Evolutionary conservation across 2,888 invertebrate genomes (phyloP).

Genomic region (Euzetes globulus): DNA sequence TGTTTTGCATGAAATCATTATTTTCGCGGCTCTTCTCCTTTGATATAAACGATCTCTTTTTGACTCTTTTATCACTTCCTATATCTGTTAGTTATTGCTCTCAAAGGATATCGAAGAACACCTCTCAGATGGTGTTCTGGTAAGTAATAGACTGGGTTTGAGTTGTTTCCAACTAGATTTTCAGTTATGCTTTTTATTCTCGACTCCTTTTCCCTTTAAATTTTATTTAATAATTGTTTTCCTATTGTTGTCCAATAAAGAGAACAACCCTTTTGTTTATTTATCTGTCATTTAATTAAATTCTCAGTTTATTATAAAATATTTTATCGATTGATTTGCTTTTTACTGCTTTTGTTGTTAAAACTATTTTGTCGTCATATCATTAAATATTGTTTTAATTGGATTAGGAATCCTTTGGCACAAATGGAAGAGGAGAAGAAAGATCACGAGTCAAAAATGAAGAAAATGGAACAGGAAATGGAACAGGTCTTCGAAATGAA

Average conservation of each 20-base stretch:
- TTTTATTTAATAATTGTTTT: neutral
- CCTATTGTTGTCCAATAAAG: no score
- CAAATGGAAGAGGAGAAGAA: constrained; percentile 98
- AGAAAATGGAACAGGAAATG: constrained; percentile 98
- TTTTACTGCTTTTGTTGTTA: neutral
- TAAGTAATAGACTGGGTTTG: constrained; percentile 54
- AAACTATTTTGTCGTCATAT: neutral
- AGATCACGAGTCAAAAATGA: constrained; percentile 92
- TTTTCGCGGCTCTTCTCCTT: neutral
- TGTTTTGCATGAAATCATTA: neutral
- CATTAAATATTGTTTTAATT: neutral
- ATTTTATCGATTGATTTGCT: neutral
- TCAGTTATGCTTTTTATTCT: neutral
- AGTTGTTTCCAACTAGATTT: neutral
- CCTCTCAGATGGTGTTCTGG: constrained; percentile 72
- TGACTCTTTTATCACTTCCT: constrained; percentile 16
- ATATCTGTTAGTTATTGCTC: constrained; percentile 60
- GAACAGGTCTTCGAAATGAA: constrained; percentile 99
- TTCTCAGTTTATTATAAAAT: no score
- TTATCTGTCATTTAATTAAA: constrained; percentile 17
- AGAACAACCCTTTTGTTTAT: no score
- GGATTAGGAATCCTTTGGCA: constrained; percentile 80
- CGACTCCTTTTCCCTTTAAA: neutral
- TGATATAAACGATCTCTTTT: neutral
- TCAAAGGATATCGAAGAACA: constrained; percentile 80